Conservation (phyloP, 2,113 vertebrate species). For the Entomyzon cyanotis region DNA sequence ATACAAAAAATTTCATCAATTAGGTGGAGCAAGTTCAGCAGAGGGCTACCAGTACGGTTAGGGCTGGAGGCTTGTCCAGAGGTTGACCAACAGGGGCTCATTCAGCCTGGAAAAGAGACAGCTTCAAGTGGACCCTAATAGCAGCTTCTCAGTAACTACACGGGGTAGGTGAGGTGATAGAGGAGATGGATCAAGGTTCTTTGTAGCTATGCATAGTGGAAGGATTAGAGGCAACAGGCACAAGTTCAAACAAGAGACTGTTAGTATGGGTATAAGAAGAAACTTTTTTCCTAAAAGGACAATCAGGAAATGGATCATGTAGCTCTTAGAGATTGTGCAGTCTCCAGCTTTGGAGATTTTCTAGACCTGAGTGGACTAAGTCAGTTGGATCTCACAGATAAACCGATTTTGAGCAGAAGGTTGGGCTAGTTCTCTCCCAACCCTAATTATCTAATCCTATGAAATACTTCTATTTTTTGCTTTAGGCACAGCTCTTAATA, state of each 20-base stretch:
- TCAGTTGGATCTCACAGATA: neutral
- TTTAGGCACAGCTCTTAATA: neutral
- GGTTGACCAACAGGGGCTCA: neutral
- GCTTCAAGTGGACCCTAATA: neutral
- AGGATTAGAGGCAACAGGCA: neutral
- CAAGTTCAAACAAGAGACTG: neutral
- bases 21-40: neutral
- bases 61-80: neutral
- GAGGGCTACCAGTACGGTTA: neutral
- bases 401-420: neutral
- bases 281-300: neutral
- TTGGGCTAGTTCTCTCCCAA: neutral
- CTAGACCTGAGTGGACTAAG: neutral
- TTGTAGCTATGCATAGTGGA: accelerated
- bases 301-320: neutral
- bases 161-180: accelerated
- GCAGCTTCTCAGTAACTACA: too few relatives aligned
- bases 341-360: neutral
- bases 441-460: neutral
- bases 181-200: neutral
- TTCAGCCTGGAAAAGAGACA: neutral
- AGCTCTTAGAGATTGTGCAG: neutral
- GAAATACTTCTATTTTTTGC: neutral
- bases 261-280: neutral
- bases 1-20: neutral